Percentiles rank a stretch among this genome's conserved stretches.
Conservation (phyloP, 2,113 vertebrate species). For the Martes martes region DNA sequence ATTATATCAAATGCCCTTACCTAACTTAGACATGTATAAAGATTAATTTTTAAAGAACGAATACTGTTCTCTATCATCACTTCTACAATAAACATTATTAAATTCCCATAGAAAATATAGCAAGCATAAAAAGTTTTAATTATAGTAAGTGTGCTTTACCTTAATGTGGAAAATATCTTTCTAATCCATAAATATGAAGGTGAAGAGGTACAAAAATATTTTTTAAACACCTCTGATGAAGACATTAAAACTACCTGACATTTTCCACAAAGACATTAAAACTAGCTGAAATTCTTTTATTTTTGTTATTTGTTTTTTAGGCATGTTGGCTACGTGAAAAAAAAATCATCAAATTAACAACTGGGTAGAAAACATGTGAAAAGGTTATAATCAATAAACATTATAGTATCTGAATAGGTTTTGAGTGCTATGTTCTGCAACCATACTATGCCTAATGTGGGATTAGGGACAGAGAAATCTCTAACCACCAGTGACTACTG, state of each 20-base stretch:
- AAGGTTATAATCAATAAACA: neutral
- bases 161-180: slow-evolving; percentile 9
- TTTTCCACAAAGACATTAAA: slow-evolving; percentile 37
- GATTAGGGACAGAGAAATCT: neutral
- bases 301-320: slow-evolving; percentile 28
- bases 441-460: neutral
- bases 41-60: neutral
- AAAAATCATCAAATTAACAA: slow-evolving; percentile 37
- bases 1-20: neutral
- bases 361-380: neutral
- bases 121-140: neutral
- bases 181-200: slow-evolving; percentile 18
- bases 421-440: neutral
- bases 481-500: neutral
- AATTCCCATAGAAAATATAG: neutral
- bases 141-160: neutral
- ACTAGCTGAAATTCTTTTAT: slow-evolving; percentile 26
- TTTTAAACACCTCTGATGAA: slow-evolving; percentile 21
- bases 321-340: neutral
- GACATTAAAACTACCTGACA: neutral
- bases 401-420: neutral
- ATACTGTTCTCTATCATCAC: neutral
- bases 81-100: slow-evolving; percentile 12
- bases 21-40: neutral
- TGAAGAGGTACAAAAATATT: slow-evolving; percentile 44